These are phyloP conservation scores for Parapsyche elsis DNA, from an alignment of 1,140 invertebrate genomes.

Conservation along the genomic window DNA sequence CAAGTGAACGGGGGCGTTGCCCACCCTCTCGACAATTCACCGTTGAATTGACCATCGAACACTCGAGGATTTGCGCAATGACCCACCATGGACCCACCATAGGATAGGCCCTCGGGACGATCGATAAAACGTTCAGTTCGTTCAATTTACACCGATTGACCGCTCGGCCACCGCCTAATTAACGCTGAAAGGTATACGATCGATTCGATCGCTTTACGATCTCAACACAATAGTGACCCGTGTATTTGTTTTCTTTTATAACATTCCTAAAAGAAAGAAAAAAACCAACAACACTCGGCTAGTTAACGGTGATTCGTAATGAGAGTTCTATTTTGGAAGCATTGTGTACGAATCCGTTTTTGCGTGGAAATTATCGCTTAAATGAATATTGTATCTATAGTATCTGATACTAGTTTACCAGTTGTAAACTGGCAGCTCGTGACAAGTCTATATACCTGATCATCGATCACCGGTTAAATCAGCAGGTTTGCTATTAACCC, in stretches of 20 bases:
- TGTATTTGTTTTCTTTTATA: too few species aligned
- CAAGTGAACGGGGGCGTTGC: constrained; percentile 32
- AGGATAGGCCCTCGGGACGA: background rate
- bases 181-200: constrained; percentile 48
- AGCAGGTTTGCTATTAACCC: constrained; percentile 36
- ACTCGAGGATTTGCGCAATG: background rate
- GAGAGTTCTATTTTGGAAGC: too few species aligned
- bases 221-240: background rate
- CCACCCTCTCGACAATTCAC: constrained; percentile 49
- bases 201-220: constrained; percentile 8
- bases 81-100: too few species aligned
- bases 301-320: too few species aligned
- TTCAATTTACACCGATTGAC: constrained; percentile 52
- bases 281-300: too few species aligned
- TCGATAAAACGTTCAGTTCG: background rate
- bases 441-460: constrained; percentile 28
- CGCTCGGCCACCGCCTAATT: constrained; percentile 51
- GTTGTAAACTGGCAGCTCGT: constrained; percentile 21
- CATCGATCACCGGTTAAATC: constrained; percentile 37
- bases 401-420: constrained; percentile 14
- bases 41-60: constrained; percentile 51
- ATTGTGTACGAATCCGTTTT: too few species aligned
- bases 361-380: too few species aligned
- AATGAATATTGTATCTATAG: background rate
- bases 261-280: too few species aligned